Evolutionary conservation across 1,140 invertebrate genomes (phyloP), one percentile per base, ranked within the genome.

Genomic region (Fopius arisanus): DNA sequence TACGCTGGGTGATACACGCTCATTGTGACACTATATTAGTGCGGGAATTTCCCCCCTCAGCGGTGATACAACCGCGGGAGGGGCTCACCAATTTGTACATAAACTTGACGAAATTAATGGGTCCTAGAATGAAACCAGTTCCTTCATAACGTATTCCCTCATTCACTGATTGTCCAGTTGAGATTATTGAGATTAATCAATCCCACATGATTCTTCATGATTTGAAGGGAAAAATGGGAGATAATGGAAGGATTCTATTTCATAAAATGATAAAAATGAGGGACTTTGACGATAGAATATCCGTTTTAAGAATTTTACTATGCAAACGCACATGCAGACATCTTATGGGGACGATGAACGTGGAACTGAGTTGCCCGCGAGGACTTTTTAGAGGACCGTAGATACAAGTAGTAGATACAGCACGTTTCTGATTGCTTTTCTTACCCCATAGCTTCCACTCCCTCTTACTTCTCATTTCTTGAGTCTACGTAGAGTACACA

Each of bases 341-440:
- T 41, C 7, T 65, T 37, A 37, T 40, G 14, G 28, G 63, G 33
- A n/a, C 23, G 33, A 65, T 19, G n/a, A 70, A 65, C 26, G n/a
- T 70, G n/a, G 23, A 48, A 48, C 33, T 6, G 54, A 65, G 43
- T 10, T 21, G 31, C 28, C 10, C 3, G 12, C n/a, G 31, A 59
- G 33, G 29, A 73, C 40, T 68, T 72, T 65, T 63, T 63, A 59
- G 41, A 12, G 70, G 48, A 31, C 72, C 21, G 21, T 68, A 80
- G 78, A 80, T 83, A 80, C 77, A 77, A 78, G 74, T 66, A 41
- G 54, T 76, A 82, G 82, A 83, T 81, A 80, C 77, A 70, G 79
- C 81, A 82, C 80, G 82, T 79, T 78, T 81, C 79, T 79, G 80
- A 85, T 86, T 85, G 81, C 81, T 83, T 81, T 83, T 80, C 77